Conservation (phyloP, 2,888 invertebrate genomes). For the Sarcophaga variegata region DNA sequence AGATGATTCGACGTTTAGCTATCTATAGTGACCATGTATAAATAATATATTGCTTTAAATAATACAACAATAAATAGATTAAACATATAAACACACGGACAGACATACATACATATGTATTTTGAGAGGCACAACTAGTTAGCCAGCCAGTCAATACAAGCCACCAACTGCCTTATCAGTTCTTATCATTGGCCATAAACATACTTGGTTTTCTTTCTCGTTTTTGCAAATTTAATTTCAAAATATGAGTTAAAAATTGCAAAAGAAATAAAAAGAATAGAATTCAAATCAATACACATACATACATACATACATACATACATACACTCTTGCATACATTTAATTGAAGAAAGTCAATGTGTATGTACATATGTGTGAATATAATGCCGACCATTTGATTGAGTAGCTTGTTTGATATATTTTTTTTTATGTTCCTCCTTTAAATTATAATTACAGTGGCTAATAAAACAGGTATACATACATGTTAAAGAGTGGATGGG, state of each 20-base stretch:
- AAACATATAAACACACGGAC: neutral
- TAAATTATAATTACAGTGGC: neutral
- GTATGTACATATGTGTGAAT: neutral
- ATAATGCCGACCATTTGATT: neutral
- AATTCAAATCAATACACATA: too few relatives aligned
- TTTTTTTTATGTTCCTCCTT: slow-evolving; percentile 28
- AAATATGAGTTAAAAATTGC: too few relatives aligned
- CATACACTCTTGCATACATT: too few relatives aligned
- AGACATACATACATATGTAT: neutral
- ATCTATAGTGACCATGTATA: neutral
- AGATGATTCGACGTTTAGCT: neutral
- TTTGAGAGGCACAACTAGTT: too few relatives aligned
- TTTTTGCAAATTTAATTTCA: neutral
- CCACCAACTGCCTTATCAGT: slow-evolving; percentile 55
- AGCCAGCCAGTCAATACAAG: neutral
- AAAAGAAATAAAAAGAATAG: too few relatives aligned
- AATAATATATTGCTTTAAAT: slow-evolving; percentile 10
- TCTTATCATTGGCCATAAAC: slow-evolving; percentile 52
- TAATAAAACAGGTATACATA: neutral
- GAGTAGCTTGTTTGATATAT: slow-evolving; percentile 7
- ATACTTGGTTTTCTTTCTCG: slow-evolving; percentile 19
- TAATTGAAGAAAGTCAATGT: neutral
- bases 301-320: too few relatives aligned
- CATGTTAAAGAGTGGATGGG: too few relatives aligned
- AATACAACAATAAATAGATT: slow-evolving; percentile 32